Evolutionary conservation across 2,797 vertebrate species (phyloP), one percentile per base, ranked within the genome.

Genomic region (Halcyon chelicuti): DNA sequence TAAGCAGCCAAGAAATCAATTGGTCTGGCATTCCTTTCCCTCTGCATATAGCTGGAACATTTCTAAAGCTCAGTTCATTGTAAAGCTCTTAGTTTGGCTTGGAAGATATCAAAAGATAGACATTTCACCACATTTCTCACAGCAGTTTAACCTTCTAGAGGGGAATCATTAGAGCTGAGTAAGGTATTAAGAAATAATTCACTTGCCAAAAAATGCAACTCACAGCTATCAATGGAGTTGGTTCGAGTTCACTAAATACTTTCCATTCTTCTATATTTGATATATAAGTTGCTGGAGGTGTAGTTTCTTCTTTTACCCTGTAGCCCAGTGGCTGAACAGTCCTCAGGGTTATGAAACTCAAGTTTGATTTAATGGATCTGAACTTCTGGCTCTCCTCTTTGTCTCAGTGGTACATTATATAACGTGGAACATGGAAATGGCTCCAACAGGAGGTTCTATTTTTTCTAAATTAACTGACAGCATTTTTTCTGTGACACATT

Each of bases 1-100:
- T 90, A 70, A 81, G 42, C 70, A 92, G 86, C 80, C 90, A 92
- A 75, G 70, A 95, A 92, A 94, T 75, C 82, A 75, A 66, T 65
- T 86, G 47, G 13, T 83, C 58, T 95, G 66, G 26, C 82, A 93
- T 78, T 92, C 73, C 63, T 86, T 94, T 96, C 46, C 46, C 23
- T 68, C 54, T 95, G 49, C 35, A 46, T 81, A 58, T 46, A 86
- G 29, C 18, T 90, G 67, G 54, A 84, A 84, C 51, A 55, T 70
- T 92, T 95, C 58, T 86, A 81, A 96, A 90, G 18, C 49, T 75
- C 63, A 68, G n/a, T 88, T 90, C 70, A 75, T 63, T 54, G 29
- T 65, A 72, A 80, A 80, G 44, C 37, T 90, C 91, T 88, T 86
- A 65, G 40, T 94, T 94, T 92, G 63, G 39, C 35, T 92, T 94